phyloP scores from a whole-genome alignment of 1,140 invertebrate genomes.

The Bombus cullumanus region DNA sequence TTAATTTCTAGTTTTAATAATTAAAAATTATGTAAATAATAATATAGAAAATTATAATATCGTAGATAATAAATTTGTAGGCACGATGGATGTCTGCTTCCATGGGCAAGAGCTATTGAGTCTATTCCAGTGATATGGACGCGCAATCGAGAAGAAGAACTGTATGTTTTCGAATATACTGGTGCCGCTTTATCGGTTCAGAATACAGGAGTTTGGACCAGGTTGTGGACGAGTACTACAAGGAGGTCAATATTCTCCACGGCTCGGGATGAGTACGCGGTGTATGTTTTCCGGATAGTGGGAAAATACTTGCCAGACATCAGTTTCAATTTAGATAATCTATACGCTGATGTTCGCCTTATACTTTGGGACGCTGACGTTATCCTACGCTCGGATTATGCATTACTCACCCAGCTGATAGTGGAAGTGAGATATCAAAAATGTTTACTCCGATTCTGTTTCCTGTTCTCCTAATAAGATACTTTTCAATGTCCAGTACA shows the following conservation, averaged over 20 bases:
- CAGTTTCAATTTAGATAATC: constrained; percentile 66
- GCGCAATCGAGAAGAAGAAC: constrained; percentile 74
- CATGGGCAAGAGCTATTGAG: constrained; percentile 71
- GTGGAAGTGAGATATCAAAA: constrained; percentile 68
- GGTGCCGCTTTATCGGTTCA: constrained; percentile 75
- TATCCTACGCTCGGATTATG: constrained; percentile 75
- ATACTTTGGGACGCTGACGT: constrained; percentile 77
- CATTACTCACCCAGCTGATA: constrained; percentile 73
- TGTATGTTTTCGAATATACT: constrained; percentile 77
- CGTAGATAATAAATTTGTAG: constrained; percentile 57
- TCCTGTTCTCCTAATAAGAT: not conserved
- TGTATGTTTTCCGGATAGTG: constrained; percentile 67
- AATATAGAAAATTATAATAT: not conserved
- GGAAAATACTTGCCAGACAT: constrained; percentile 65
- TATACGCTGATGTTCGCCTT: constrained; percentile 76
- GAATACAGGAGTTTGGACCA: constrained; percentile 70
- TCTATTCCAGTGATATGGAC: constrained; percentile 79
- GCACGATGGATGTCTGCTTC: constrained; percentile 79
- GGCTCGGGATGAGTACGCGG: constrained; percentile 71
- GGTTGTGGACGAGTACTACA: constrained; percentile 70
- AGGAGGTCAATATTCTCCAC: constrained; percentile 67
- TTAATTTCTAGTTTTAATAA: not conserved
- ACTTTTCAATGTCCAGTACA: constrained; percentile 5
- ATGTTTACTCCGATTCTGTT: not conserved
- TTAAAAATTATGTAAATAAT: not conserved